Conservation (phyloP, 2,797 vertebrate genomes). For the Eulemur rubriventer region DNA sequence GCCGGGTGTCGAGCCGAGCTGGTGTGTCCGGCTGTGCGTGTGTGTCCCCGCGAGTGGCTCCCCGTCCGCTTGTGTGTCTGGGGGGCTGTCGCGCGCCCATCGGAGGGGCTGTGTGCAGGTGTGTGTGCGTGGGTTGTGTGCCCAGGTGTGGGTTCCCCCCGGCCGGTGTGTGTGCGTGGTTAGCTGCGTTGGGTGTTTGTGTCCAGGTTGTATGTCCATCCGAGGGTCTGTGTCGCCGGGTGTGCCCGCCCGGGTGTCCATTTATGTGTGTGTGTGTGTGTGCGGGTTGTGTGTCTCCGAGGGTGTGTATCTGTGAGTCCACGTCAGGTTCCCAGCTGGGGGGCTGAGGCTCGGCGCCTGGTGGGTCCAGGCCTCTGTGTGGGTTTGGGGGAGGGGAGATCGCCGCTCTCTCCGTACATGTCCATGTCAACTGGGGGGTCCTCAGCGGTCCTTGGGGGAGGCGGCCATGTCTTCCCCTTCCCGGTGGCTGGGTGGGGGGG, state of each 20-base stretch:
- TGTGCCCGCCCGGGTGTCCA: constrained; percentile 66
- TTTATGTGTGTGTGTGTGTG: constrained; percentile 37
- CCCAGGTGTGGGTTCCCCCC: constrained; percentile 66
- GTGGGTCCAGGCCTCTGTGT: constrained; percentile 69
- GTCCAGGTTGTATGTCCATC: constrained; percentile 39
- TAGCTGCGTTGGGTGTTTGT: constrained; percentile 36
- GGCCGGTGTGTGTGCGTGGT: constrained; percentile 30
- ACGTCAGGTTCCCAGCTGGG: constrained; percentile 44
- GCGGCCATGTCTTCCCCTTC: constrained; percentile 77
- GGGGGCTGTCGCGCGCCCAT: constrained; percentile 64
- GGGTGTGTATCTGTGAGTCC: constrained; percentile 68
- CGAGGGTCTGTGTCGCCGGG: constrained; percentile 63
- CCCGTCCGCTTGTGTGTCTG: constrained; percentile 45
- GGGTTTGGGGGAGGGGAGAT: constrained; percentile 62
- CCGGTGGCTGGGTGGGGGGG: constrained; percentile 67
- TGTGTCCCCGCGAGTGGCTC: constrained; percentile 4
- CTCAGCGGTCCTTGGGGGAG: constrained; percentile 70
- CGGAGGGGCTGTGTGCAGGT: constrained; percentile 77
- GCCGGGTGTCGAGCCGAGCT: constrained; percentile 39
- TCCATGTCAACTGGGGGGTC: constrained; percentile 60
- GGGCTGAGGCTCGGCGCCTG: constrained; percentile 37
- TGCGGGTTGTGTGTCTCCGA: constrained; percentile 62
- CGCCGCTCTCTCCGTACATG: constrained; percentile 37
- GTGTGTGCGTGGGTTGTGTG: constrained; percentile 78
- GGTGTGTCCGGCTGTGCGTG: constrained; percentile 20